Base-by-base conservation (phyloP, 2,888 invertebrate genomes). In the Strigamia transsilvanica region DNA sequence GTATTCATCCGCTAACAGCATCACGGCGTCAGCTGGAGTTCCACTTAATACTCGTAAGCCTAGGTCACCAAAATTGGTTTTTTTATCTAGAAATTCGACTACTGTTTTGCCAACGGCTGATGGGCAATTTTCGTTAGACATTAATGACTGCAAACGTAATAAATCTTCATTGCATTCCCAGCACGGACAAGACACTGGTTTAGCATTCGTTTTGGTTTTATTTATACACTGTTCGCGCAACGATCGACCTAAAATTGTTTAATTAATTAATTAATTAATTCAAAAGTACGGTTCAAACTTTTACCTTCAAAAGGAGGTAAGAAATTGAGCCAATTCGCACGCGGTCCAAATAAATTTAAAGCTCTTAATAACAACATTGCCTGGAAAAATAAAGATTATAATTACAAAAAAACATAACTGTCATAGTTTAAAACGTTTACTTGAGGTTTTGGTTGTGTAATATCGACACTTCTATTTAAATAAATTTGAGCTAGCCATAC, bases 241-340 rank as follows among this genome's bases (percentile, higher is more conserved):
- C 23, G 78, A 82, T 6, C 21, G 66, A 23, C 42, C 56, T 46
- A 38, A 15, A 61, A n/a, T 34, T n/a, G 9, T 34, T 18, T 56
- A 34, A 27, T 23, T n/a, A 23, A 32, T 12, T 34, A 1, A 34
- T 15, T 12, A 3, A 81, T 12, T 38, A 27, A n/a, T 27, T 79
- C 21, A 78, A 27, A 21, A 66, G 5, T 18, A 10, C 42, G n/a
- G 38, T 12, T 42, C 1, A 42, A 42, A 1, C 5, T n/a, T 81
- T 79, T 83, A 84, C 85, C 84, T 83, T 83, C 83, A 83, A 85
- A 85, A 27, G 85, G 85, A 23, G 85, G 85, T 82, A 85, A 83
- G 42, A 83, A 83, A 73, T 85, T 85, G 15, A 85, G 73, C 84
- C 85, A 85, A n/a, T 82, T 15, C 21, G 82, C 79, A 66, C 85